Base-by-base conservation (phyloP, 2,113 vertebrate species). In the Platanista minor region DNA sequence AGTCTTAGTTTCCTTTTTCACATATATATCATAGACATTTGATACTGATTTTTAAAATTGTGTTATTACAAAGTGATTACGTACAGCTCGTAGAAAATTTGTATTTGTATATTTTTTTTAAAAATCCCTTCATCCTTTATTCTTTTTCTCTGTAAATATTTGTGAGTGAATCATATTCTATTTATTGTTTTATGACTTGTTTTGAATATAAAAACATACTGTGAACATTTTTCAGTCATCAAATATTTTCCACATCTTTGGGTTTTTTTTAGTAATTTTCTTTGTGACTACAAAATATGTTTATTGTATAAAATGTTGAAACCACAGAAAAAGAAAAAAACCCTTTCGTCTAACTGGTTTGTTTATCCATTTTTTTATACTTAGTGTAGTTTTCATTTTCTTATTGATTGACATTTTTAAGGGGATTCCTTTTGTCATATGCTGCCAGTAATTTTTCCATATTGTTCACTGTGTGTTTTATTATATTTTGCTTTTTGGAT, bases 281-380 rank as follows among this genome's bases (percentile, higher is more conserved):
- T 94, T 95, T 78, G 21, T 84, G 33, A 52, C 59, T 96, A 71
- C 33, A 66, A 61, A 91, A 62, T 67, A 78, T 61, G 33, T 82
- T 71, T 67, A 41, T 92, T 82, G 13, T 82, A 90, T 62, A 75
- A 90, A 92, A 84, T 91, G 62, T 94, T 90, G 21, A 93, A 90
- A 96, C 90, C 83, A 59, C 2, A 78, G 57, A 74, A 71, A 61
- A 81, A 90, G 25, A 15, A 54, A 83, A 74, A 62, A 36, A 25
- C 4, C 31, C 20, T 41, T 80, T 87, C n/a, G n/a, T 72, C 46
- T 87, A 72, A 84, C n/a, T 86, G 11, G 8, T 81, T 89, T 8
- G 31, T 75, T 25, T 92, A 67, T 64, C 62, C 9, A 3, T 66
- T 72, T 67, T 52, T 86, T 81, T 54, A 49, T 93, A 61, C 77